Conservation (phyloP, 2,888 invertebrate genomes). For the Liodrosophila aerea region DNA sequence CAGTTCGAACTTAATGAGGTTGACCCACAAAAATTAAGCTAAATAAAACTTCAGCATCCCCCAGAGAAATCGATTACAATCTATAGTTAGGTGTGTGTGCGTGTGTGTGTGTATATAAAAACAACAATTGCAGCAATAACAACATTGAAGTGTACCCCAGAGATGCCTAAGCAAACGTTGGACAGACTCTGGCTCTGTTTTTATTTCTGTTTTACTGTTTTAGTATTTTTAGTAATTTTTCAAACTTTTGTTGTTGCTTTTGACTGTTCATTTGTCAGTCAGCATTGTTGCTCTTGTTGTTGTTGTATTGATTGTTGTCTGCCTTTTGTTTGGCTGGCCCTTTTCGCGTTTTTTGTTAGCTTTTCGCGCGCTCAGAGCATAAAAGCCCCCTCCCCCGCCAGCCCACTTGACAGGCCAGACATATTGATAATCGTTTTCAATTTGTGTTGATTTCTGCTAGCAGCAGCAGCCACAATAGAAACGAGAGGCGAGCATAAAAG, state of each 20-base stretch:
- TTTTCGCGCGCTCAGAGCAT: constrained; percentile 58
- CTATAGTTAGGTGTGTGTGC: neutral
- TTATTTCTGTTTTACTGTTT: neutral
- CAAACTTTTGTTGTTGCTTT: constrained; percentile 30
- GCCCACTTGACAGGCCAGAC: constrained; percentile 52
- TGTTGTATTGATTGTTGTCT: constrained; percentile 31
- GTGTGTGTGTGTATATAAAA: constrained; percentile 33
- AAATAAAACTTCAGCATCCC: constrained; percentile 3
- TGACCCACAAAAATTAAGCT: constrained; percentile 6
- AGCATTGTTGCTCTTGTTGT: constrained; percentile 18
- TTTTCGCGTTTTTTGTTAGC: constrained; percentile 52
- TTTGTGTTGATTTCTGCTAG: constrained; percentile 57
- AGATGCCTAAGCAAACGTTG: constrained; percentile 22
- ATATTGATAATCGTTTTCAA: constrained; percentile 75
- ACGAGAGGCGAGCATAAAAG: constrained; percentile 10
- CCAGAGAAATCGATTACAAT: constrained; percentile 40
- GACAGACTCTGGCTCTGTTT: neutral
- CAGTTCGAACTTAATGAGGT: constrained; percentile 20
- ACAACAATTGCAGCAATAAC: constrained; percentile 46
- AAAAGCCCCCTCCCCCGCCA: neutral
- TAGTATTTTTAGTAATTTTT: constrained; percentile 19
- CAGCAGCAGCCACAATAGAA: constrained; percentile 16
- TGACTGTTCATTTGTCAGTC: constrained; percentile 66
- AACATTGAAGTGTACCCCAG: constrained; percentile 47
- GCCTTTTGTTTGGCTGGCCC: constrained; percentile 41